phyloP scores from a whole-genome alignment of 2,888 invertebrate genomes.

The Cynaeus angustus region DNA sequence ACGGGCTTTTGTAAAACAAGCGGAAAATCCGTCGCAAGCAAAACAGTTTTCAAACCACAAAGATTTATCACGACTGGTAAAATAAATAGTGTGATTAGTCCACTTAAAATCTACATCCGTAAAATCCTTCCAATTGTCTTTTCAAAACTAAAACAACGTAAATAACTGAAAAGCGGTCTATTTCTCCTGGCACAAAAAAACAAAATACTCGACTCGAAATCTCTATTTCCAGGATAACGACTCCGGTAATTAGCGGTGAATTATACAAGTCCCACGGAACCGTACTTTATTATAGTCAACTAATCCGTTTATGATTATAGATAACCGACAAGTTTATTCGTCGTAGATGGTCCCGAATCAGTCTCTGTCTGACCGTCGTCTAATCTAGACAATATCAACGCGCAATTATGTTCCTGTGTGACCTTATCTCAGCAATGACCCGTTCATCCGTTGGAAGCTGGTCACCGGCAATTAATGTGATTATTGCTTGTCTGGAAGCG shows the following conservation, averaged over 20 bases:
- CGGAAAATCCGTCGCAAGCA: too few relatives aligned
- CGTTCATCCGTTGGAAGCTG: slow-evolving; percentile 26
- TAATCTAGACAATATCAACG: slow-evolving; percentile 19
- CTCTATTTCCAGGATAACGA: slow-evolving; percentile 11
- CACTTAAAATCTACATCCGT: too few relatives aligned
- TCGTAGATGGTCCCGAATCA: slow-evolving; percentile 19
- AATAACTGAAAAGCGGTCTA: neutral
- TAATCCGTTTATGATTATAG: slow-evolving; percentile 31
- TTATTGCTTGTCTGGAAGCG: slow-evolving; percentile 31
- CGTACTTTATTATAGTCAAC: slow-evolving; percentile 20
- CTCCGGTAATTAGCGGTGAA: slow-evolving; percentile 34
- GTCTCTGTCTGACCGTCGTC: slow-evolving; percentile 27
- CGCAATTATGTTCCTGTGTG: slow-evolving; percentile 22
- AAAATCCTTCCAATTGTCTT: neutral
- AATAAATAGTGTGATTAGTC: too few relatives aligned
- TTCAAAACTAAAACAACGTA: neutral
- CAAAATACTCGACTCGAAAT: slow-evolving; percentile 5
- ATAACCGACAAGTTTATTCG: slow-evolving; percentile 10
- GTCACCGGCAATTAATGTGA: slow-evolving; percentile 38
- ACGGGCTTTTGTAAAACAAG: too few relatives aligned
- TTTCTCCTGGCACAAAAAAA: neutral
- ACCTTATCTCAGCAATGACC: slow-evolving; percentile 35
- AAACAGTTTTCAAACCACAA: too few relatives aligned
- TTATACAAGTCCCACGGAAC: slow-evolving; percentile 14
- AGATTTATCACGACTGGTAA: too few relatives aligned